Conservation (phyloP, 2,797 vertebrate species). For the Otus scops region DNA sequence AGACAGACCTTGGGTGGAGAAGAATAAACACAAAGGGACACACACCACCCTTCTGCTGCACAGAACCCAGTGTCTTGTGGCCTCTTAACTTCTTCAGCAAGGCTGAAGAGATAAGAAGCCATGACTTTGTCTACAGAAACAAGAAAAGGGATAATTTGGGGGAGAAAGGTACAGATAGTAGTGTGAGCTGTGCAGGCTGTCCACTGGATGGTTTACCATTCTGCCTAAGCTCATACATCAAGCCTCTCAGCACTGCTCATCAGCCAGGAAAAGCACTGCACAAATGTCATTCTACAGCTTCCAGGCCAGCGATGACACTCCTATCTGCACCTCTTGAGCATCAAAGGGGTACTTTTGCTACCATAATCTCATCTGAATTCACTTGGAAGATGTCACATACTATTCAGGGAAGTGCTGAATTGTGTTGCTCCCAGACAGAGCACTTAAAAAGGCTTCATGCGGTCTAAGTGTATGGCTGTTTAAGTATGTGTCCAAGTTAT, state of each 20-base stretch:
- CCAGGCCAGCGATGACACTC: neutral
- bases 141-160: neutral
- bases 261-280: neutral
- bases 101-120: neutral
- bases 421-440: neutral
- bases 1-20: neutral
- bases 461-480: neutral
- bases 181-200: neutral
- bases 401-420: neutral
- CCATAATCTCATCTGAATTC: neutral
- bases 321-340: neutral
- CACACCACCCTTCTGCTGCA: neutral
- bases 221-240: neutral
- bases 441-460: neutral
- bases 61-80: neutral
- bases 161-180: neutral
- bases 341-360: neutral
- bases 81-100: neutral
- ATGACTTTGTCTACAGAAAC: neutral
- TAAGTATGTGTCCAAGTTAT: neutral
- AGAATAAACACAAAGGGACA: neutral
- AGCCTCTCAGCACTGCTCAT: neutral
- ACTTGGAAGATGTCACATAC: neutral
- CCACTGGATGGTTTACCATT: neutral
- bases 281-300: neutral